These are phyloP conservation scores for Clarias pachynema DNA, from an alignment of 2,797 vertebrate species.

Conservation along the genomic window DNA sequence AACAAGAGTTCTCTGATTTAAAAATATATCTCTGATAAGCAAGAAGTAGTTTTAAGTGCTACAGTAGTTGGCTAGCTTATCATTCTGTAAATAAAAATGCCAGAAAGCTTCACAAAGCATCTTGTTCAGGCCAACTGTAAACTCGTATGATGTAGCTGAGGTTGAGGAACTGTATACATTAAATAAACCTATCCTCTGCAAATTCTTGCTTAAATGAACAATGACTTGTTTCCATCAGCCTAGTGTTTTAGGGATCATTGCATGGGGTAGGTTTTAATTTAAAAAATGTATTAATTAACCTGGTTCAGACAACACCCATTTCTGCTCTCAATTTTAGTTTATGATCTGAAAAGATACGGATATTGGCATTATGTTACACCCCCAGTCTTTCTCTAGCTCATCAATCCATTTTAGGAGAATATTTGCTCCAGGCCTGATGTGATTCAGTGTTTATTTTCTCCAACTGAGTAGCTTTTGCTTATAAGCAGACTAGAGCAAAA, in stretches of 20 bases:
- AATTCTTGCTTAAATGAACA: neutral
- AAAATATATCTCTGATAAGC: neutral
- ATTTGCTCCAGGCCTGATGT: slow-evolving; percentile 23
- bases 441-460: slow-evolving; percentile 30
- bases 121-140: neutral
- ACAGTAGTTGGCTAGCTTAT: no score
- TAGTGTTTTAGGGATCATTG: neutral
- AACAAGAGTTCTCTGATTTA: neutral
- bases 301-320: neutral
- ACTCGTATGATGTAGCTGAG: neutral
- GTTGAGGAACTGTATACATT: neutral
- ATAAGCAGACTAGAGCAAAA: slow-evolving; percentile 39
- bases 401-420: slow-evolving; percentile 13
- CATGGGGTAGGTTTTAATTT: neutral
- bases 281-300: neutral
- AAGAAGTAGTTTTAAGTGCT: neutral
- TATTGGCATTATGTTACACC: slow-evolving; percentile 4
- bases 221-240: neutral
- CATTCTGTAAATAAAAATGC: neutral
- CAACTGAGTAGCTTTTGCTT: slow-evolving; percentile 34
- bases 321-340: neutral
- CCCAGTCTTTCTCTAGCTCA: neutral
- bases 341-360: neutral
- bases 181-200: neutral
- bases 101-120: neutral